Percentiles rank a stretch among this genome's conserved stretches.
Evolutionary conservation across 2,797 vertebrate genomes (phyloP).

Genomic region (Botia kubotai): DNA sequence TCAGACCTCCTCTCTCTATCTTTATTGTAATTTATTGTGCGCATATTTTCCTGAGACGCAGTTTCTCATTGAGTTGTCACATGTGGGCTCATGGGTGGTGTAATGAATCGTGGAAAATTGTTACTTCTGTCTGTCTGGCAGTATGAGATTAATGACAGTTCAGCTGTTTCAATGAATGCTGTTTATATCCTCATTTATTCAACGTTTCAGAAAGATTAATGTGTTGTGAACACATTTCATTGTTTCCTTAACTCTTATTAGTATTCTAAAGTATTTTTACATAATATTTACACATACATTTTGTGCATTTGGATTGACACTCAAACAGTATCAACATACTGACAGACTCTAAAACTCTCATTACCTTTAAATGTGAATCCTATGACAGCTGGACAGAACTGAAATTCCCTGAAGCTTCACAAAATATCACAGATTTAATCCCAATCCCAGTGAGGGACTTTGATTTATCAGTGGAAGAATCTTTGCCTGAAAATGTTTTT

Average conservation of each 20-base stretch:
- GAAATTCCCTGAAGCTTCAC: background rate
- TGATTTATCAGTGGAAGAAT: background rate
- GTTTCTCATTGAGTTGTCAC: constrained; percentile 67
- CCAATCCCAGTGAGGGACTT: background rate
- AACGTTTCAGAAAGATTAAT: constrained; percentile 22
- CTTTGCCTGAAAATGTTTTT: background rate
- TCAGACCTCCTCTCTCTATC: constrained; percentile 29
- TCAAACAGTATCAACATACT: background rate
- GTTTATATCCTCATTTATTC: constrained; percentile 15
- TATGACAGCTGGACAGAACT: background rate
- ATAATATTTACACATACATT: background rate
- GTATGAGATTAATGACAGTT: constrained; percentile 70
- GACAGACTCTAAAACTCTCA: background rate
- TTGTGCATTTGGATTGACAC: background rate
- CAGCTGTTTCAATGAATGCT: constrained; percentile 67
- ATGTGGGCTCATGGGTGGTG: constrained; percentile 64
- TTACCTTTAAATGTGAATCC: background rate
- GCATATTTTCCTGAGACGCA: constrained; percentile 19
- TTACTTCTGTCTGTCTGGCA: constrained; percentile 71
- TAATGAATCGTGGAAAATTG: constrained; percentile 62
- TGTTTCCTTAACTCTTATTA: background rate
- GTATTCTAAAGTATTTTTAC: background rate
- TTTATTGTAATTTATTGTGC: constrained; percentile 13
- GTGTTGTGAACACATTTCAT: background rate
- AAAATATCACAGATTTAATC: background rate